Base-by-base conservation (phyloP, 2,113 vertebrate genomes). In the Cynocephalus volans region DNA sequence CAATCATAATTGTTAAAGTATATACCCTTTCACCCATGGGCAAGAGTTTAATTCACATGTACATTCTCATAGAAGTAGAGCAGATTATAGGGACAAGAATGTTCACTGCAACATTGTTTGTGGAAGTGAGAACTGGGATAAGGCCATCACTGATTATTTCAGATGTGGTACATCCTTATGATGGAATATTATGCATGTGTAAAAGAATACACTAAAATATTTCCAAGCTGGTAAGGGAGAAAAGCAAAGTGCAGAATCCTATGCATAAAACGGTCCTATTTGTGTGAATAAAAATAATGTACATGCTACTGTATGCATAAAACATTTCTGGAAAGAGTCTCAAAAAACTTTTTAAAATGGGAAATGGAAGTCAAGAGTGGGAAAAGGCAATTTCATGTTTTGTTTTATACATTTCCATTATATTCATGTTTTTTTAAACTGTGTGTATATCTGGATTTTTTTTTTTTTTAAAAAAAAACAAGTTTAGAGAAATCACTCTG, bases 251-350 rank as follows among this genome's bases (percentile, higher is more conserved):
- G 0, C 36, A 82, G 52, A 81, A 84, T 8, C 50, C 8, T 58
- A 41, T 81, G 31, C 26, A 88, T 54, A 75, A 88, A 91, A 48
- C 24, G 15, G 15, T 54, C 33, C 23, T 19, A 81, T 80, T 64
- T 90, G 21, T 75, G 36, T 76, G 58, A 88, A 62, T 69, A 91
- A 70, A 88, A 75, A 67, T 7, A 70, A 58, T 8, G 28, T 17
- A 23, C n/a, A 52, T 80, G 23, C 41, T 79, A 79, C 21, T 56
- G 0, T 36, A 80, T 54, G 36, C 18, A 69, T 80, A 64, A 93
- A 91, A 93, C 15, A 64, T 41, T 95, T 92, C 48, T 60, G 12
- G 13, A 85, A 95, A 93, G 26, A 76, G 12, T 58, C 13, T 75
- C 33, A 62, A 10, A 88, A 36, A 80, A 93, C 4, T 41, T 41